Evolutionary conservation across 2,888 invertebrate genomes (phyloP).

Genomic region (Microdon myrmicae): DNA sequence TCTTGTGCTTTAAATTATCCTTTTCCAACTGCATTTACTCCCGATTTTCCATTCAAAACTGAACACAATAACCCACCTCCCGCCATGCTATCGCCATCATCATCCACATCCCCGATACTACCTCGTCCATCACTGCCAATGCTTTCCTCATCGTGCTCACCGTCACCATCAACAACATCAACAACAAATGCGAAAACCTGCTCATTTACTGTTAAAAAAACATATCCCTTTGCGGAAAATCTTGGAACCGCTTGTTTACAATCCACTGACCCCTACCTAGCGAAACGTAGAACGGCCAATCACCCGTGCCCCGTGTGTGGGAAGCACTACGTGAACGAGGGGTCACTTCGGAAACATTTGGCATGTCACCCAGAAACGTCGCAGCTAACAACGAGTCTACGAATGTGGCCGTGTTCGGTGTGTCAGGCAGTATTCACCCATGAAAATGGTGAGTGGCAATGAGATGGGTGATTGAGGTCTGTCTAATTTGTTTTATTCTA

Average conservation of each 20-base stretch:
- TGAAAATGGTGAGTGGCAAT: constrained; percentile 84
- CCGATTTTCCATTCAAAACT: constrained; percentile 39
- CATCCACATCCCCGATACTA: constrained; percentile 6
- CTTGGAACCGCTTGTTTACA: constrained; percentile 53
- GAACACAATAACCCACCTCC: constrained; percentile 30
- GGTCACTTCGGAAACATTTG: constrained; percentile 89
- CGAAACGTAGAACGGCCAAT: constrained; percentile 92
- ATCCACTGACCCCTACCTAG: constrained; percentile 81
- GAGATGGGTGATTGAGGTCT: background rate
- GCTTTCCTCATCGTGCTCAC: too few relatives aligned
- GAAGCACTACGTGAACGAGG: constrained; percentile 95
- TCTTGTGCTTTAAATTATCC: constrained; percentile 5
- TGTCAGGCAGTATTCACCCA: constrained; percentile 95
- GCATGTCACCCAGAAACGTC: constrained; percentile 93
- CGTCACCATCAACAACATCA: constrained; percentile 33
- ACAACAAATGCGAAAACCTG: constrained; percentile 37
- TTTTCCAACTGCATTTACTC: constrained; percentile 22
- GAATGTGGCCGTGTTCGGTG: constrained; percentile 97
- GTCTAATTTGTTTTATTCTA: background rate
- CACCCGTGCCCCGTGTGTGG: constrained; percentile 96
- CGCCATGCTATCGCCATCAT: constrained; percentile 30
- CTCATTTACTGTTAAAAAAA: constrained; percentile 53
- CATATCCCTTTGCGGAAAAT: constrained; percentile 54
- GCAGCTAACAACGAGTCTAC: constrained; percentile 84
- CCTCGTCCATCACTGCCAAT: constrained; percentile 10